phyloP scores from a whole-genome alignment of 2,113 vertebrate species.

The Himantopus leucocephalus region DNA sequence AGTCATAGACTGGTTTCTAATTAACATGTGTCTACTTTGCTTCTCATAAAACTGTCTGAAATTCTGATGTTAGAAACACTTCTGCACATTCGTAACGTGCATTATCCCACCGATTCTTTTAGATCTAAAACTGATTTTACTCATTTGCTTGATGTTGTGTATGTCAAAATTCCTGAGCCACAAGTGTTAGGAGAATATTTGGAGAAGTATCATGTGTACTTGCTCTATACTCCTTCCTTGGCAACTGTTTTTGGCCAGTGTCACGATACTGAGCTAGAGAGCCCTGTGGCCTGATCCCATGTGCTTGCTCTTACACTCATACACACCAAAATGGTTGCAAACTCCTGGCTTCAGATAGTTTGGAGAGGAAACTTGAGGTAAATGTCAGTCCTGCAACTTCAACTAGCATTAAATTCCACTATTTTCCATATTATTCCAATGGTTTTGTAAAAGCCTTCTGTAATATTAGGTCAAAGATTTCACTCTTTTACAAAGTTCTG shows the following conservation, averaged over 20 bases:
- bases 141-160: background rate
- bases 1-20: background rate
- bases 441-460: background rate
- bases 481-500: background rate
- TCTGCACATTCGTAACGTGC: background rate
- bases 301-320: background rate
- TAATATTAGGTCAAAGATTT: background rate
- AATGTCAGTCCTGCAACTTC: background rate
- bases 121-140: background rate
- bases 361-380: background rate
- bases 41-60: background rate
- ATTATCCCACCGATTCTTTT: background rate
- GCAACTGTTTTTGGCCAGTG: background rate
- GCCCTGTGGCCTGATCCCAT: rapidly evolving
- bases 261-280: background rate
- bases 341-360: background rate
- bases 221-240: background rate
- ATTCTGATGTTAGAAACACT: background rate
- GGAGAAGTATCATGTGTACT: background rate
- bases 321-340: background rate
- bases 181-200: background rate
- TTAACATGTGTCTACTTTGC: background rate
- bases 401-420: background rate
- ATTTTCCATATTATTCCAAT: background rate
- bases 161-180: background rate